These are phyloP conservation scores for Drosophila santomea DNA, from an alignment of 1,140 invertebrate genomes.

Conservation along the genomic window DNA sequence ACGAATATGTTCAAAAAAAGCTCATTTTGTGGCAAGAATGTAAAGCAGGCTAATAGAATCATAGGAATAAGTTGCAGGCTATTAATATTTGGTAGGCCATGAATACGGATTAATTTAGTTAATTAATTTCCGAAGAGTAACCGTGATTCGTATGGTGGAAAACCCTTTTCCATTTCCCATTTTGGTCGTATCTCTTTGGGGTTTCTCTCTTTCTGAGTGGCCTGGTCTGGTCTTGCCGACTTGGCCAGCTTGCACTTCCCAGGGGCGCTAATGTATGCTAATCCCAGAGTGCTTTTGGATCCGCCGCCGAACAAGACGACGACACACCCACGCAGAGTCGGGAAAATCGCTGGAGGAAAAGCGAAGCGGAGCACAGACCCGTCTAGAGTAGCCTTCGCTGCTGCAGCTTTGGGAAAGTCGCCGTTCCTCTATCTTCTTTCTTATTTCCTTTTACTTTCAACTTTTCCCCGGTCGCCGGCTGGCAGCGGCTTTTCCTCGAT, in stretches of 20 bases:
- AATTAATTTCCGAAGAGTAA: constrained; percentile 6
- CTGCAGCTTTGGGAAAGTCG: constrained; percentile 68
- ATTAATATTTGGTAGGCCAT: no score
- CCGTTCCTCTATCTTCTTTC: constrained; percentile 69
- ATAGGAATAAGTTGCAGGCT: no score
- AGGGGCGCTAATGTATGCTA: constrained; percentile 58
- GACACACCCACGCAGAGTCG: constrained; percentile 66
- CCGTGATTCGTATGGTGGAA: neutral
- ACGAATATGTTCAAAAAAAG: no score
- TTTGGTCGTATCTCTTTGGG: constrained; percentile 21
- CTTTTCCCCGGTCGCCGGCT: constrained; percentile 63
- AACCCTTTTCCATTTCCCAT: constrained; percentile 9
- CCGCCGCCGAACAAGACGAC: neutral
- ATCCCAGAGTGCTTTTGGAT: constrained; percentile 49
- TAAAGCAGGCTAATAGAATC: neutral
- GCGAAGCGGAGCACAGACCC: constrained; percentile 25
- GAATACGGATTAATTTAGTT: no score
- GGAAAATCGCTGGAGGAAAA: constrained; percentile 17
- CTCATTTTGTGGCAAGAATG: no score
- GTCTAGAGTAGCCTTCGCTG: constrained; percentile 58
- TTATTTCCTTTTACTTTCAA: constrained; percentile 78
- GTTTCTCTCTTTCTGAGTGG: constrained; percentile 26
- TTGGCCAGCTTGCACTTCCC: constrained; percentile 17
- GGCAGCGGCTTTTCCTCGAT: constrained; percentile 19
- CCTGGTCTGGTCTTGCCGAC: constrained; percentile 10